Evolutionary conservation across 2,888 invertebrate species (phyloP).

Genomic region (Exephanes ischioxanthus): DNA sequence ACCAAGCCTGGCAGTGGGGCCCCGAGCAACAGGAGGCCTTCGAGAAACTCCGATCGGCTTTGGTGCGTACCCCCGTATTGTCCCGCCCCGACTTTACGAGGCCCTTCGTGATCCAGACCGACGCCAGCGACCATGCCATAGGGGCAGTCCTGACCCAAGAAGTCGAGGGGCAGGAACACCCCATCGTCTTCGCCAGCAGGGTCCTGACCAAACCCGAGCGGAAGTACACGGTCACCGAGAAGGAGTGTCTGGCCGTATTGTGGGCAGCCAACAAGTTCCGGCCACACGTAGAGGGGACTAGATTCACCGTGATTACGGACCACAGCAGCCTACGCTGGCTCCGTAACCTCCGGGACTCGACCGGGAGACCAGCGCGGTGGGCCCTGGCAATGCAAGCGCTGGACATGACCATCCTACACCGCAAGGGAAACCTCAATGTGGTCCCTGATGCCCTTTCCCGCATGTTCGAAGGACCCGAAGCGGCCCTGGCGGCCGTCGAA

Average conservation of each 20-base stretch:
- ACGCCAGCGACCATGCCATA: too few relatives aligned
- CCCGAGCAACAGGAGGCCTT: slow-evolving; percentile 29
- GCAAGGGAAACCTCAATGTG: slow-evolving; percentile 26
- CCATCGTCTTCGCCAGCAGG: too few relatives aligned
- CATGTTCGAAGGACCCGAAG: slow-evolving; percentile 3
- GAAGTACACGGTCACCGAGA: too few relatives aligned
- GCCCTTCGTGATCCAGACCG: too few relatives aligned
- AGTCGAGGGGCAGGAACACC: too few relatives aligned
- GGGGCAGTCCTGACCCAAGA: too few relatives aligned
- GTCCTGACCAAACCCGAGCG: too few relatives aligned
- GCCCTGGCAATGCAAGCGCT: slow-evolving; percentile 16
- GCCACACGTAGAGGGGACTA: slow-evolving; percentile 18
- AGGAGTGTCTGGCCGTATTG: slow-evolving; percentile 43
- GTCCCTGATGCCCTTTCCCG: slow-evolving; percentile 55
- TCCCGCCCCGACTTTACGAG: too few relatives aligned
- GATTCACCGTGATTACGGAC: slow-evolving; percentile 41
- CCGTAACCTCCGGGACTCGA: slow-evolving; percentile 15
- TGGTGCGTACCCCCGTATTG: too few relatives aligned
- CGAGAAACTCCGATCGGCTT: background rate
- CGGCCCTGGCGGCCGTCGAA: background rate
- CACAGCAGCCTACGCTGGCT: slow-evolving; percentile 30
- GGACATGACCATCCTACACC: slow-evolving; percentile 44
- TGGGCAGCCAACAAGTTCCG: slow-evolving; percentile 50
- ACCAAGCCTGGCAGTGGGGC: slow-evolving; percentile 28
- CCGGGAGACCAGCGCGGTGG: background rate